These are phyloP conservation scores for Lordiphosa collinella DNA, from an alignment of 1,140 invertebrate species.

Conservation along the genomic window DNA sequence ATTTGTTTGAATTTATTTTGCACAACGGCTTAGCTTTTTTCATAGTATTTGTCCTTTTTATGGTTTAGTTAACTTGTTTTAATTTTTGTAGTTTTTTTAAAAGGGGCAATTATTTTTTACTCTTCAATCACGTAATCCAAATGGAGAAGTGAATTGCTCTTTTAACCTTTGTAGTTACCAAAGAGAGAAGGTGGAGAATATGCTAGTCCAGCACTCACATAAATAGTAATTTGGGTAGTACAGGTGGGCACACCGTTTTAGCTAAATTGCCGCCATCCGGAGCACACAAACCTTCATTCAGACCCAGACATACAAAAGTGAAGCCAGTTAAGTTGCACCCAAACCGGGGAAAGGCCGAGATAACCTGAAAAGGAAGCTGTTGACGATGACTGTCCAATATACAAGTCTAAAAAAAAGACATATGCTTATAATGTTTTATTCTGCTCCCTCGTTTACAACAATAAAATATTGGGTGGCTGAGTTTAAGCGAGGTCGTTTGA, in stretches of 20 bases:
- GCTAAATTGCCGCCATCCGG: slow-evolving; percentile 72
- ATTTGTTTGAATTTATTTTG: slow-evolving; percentile 71
- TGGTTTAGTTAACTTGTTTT: slow-evolving; percentile 69
- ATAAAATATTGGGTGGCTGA: no score
- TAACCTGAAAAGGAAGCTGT: no score
- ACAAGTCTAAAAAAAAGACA: no score
- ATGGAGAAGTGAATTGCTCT: slow-evolving; percentile 9
- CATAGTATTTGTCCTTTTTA: slow-evolving; percentile 33
- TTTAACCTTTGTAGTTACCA: slow-evolving; percentile 41
- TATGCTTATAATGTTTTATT: no score
- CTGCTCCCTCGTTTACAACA: no score
- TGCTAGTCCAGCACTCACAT: slow-evolving; percentile 55
- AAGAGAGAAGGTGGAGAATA: slow-evolving; percentile 23
- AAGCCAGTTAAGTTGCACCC: slow-evolving; percentile 68
- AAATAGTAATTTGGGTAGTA: slow-evolving; percentile 75
- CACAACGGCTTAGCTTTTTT: no score
- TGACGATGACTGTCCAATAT: slow-evolving; percentile 52
- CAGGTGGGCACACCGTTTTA: slow-evolving; percentile 75
- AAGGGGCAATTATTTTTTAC: slow-evolving; percentile 17
- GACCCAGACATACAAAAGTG: slow-evolving; percentile 34
- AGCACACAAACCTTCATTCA: slow-evolving; percentile 31
- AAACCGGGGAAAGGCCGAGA: slow-evolving; percentile 22
- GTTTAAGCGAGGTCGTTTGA: no score
- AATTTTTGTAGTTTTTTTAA: slow-evolving; percentile 61
- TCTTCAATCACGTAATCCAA: slow-evolving; percentile 60